phyloP scores from a whole-genome alignment of 2,888 invertebrate species.

The Melangyna quadrimaculata region DNA sequence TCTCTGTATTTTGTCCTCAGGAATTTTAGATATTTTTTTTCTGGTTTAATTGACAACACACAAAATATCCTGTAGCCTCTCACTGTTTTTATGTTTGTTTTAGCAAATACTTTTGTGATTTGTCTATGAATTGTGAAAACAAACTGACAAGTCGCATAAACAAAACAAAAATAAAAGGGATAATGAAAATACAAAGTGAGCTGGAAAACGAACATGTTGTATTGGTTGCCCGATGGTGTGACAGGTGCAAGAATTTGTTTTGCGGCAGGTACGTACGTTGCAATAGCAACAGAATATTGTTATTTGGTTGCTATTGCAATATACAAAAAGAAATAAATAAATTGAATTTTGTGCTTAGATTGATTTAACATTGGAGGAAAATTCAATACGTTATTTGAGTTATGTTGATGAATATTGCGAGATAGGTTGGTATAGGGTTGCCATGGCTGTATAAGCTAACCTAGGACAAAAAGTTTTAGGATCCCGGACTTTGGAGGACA shows the following conservation, averaged over 20 bases:
- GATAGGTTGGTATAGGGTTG: neutral
- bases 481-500: too few species aligned
- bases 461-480: too few species aligned
- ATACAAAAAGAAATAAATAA: neutral
- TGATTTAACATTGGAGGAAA: neutral
- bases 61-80: neutral
- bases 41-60: conserved; percentile 15
- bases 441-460: too few species aligned
- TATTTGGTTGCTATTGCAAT: conserved; percentile 44
- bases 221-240: conserved; percentile 23
- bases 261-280: conserved; percentile 19
- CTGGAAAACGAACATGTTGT: conserved; percentile 12
- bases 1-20: neutral
- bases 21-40: conserved; percentile 22
- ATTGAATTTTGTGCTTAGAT: conserved; percentile 7
- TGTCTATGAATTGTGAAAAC: conserved; percentile 32
- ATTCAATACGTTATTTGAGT: neutral
- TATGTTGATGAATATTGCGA: neutral
- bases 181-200: conserved; percentile 26
- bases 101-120: conserved; percentile 27
- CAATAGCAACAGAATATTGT: conserved; percentile 44
- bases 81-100: neutral
- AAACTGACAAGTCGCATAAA: conserved; percentile 28
- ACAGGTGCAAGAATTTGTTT: conserved; percentile 25
- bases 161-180: neutral